phyloP scores from a whole-genome alignment of 92 coral and sea anemone genomes.

The Zoanthus solanderi region DNA sequence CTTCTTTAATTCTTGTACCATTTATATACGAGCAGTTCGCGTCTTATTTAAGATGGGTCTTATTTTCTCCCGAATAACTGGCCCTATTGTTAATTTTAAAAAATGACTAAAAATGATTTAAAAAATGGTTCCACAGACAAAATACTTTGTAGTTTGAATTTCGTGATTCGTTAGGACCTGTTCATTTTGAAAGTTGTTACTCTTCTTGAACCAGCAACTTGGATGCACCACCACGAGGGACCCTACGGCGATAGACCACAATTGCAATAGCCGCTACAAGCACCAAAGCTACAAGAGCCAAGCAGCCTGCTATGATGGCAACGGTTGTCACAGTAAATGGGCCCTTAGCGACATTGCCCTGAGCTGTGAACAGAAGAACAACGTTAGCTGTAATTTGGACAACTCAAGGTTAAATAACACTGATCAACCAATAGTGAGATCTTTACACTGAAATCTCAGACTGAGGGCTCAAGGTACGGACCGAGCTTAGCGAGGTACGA shows the following conservation, averaged over 20 bases:
- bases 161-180: background rate
- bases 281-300: constrained; percentile 26
- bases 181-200: background rate
- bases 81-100: background rate
- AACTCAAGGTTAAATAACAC: no score
- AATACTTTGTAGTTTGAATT: background rate
- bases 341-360: constrained; percentile 6
- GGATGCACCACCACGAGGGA: background rate
- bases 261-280: constrained; percentile 28
- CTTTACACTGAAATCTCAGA: no score
- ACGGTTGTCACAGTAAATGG: constrained; percentile 21
- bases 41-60: no score
- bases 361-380: background rate
- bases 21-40: no score
- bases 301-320: constrained; percentile 30
- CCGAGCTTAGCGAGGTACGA: no score
- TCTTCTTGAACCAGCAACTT: constrained; percentile 26
- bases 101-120: background rate
- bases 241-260: constrained; percentile 37
- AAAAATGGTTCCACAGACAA: background rate
- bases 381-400: background rate
- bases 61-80: no score
- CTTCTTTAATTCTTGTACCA: no score
- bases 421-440: no score
- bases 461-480: no score